Evolutionary conservation across 2,113 vertebrate species (phyloP), one percentile per base, ranked within the genome.

Genomic region (Syngnathus typhle): DNA sequence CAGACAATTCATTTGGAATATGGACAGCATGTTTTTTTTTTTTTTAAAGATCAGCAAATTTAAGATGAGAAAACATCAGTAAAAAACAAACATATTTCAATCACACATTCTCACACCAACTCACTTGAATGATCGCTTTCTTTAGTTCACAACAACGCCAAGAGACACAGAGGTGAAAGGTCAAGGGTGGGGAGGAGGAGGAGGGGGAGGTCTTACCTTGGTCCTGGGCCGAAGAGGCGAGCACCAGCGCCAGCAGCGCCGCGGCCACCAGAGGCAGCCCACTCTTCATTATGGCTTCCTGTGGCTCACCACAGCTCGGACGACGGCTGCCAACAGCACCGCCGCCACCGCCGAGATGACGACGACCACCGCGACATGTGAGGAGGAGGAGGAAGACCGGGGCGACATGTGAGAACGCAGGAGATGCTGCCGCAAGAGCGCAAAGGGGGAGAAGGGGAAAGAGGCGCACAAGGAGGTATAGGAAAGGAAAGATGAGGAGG

Each of bases 271-370:
- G 78, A 81, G 82, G 84, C 82, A 93, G 88, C 78, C 91, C 87
- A 80, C 87, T 93, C 93, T 92, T 93, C 95, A 97, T 96, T 85
- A 84, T 93, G 81, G 67, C 81, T 78, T 70, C 85, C 75, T 74
- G 73, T 56, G 77, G 85, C 84, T 96, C 92, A 95, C 90, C 89
- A 90, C 90, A 85, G 66, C 94, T 94, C 95, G 91, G 92, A 94
- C 91, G 88, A 84, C 7, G 91, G 90, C 95, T 97, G 88, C 66
- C 73, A 21, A n/a, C 49, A 1, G 49, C 19, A n/a, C 19, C 49
- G 49, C 18, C 44, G 44, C 12, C 44, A 43, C 13, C 44, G 41
- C 41, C 41, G 41, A 1, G 41, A 43, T 43, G 41, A 43, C 4
- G 41, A 43, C 41, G 41, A 47, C 41, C 15, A 47, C 15, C 15